Base-by-base conservation (phyloP, 2,888 invertebrate species). In the Patella ulyssiponensis region DNA sequence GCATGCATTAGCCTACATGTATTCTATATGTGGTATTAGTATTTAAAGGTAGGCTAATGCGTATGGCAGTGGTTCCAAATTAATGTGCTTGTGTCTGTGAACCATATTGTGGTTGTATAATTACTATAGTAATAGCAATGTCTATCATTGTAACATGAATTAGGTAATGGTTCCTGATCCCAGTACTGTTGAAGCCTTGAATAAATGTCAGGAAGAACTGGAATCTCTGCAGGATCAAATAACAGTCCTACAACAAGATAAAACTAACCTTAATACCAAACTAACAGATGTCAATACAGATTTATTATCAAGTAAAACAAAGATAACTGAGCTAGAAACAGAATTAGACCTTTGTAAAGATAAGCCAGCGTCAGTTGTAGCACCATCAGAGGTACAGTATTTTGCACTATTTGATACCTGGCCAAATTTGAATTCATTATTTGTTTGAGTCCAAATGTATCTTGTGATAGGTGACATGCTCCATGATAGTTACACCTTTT, bases 121-220 rank as follows among this genome's bases (percentile, higher is more conserved):
- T 44, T 44, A 33, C 33, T 27, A 20, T 71, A 23, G n/a, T 71
- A 20, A 33, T 71, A 17, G 17, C 17, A 71, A 17, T 23, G 23
- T 71, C 23, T 51, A 17, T 2, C n/a, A 23, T 7, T 53, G 17
- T 27, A 5, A 72, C 51, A 15, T n/a, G 23, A 44, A 54, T 20
- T 71, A 90, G 90, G 88, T 90, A 33, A 86, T 84, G 77, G 89
- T 90, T 17, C 88, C 89, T 53, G 90, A 90, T 75, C 88, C 88
- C 20, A 83, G 80, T 3, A 81, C 88, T 27, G 79, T 88, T 23
- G 82, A 81, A 27, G 83, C 85, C 70, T 79, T 89, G 33, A 86
- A 89, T 78, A 81, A 79, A 71, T 83, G 84, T 15, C 87, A 87
- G 76, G 80, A 75, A 23, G 86, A 88, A 69, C 79, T 88, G 9